phyloP scores from a whole-genome alignment of 2,113 vertebrate genomes.

The Rhizomys pruinosus region DNA sequence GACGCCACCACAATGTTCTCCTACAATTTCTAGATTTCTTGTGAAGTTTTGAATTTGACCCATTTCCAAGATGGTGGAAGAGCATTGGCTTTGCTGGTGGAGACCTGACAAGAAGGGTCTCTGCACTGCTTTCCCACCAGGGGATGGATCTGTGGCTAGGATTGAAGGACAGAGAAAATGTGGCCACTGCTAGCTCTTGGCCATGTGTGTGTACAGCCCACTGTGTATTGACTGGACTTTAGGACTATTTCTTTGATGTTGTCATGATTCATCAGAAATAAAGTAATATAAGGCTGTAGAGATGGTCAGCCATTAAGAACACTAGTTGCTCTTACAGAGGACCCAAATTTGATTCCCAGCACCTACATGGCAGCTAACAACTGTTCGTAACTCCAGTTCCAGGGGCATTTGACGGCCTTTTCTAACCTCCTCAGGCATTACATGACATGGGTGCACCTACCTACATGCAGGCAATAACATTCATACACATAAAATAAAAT shows the following conservation, averaged over 20 bases:
- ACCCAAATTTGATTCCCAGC: too few relatives aligned
- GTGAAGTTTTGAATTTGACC: slow-evolving; percentile 8
- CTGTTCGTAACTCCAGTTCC: too few relatives aligned
- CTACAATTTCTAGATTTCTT: neutral
- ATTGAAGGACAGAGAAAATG: neutral
- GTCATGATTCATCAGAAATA: neutral
- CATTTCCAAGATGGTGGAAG: neutral
- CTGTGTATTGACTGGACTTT: neutral
- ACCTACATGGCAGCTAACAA: too few relatives aligned
- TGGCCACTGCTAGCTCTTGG: neutral
- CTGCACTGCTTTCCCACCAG: neutral
- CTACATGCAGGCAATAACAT: too few relatives aligned
- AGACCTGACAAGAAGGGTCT: neutral
- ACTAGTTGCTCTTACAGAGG: too few relatives aligned
- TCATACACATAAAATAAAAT: too few relatives aligned
- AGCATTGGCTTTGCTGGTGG: neutral
- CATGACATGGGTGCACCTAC: too few relatives aligned
- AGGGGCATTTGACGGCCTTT: too few relatives aligned
- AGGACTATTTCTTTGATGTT: slow-evolving; percentile 35
- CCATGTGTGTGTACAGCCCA: neutral
- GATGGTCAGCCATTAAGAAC: too few relatives aligned
- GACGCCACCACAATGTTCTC: neutral
- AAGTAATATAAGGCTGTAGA: too few relatives aligned
- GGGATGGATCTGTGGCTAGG: neutral
- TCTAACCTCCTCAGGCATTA: too few relatives aligned